Evolutionary conservation across 2,113 vertebrate species (phyloP), one percentile per base, ranked within the genome.

Genomic region (Aegithalos caudatus): DNA sequence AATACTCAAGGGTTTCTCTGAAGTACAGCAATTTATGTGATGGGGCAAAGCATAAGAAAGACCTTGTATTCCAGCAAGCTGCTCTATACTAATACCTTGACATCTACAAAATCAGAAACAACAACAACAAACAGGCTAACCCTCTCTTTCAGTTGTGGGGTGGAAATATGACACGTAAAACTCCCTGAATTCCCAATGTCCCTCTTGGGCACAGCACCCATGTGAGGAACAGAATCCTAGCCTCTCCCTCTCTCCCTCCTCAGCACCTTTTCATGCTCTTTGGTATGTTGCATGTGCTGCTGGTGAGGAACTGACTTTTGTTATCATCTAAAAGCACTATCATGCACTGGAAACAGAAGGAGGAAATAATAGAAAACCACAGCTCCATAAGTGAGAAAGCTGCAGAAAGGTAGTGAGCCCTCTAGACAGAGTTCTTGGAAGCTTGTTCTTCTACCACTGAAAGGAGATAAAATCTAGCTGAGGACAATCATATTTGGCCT

Each of bases 401-500:
- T 90, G 47, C 23, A 92, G 81, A 93, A 91, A 96, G 35, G 71
- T 83, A 74, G 33, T n/a, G 81, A 92, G 56, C 14, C 48, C 64
- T 94, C 51, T 65, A 50, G 12, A 48, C 22, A 7, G 91, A 72
- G 79, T n/a, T 78, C 72, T 93, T 96, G 79, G 79, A 90, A 81
- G 74, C 57, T 58, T 67, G 20, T 67, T 94, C 79, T 87, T 18
- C 74, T 80, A 14, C 60, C 76, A 86, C 79, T 83, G 53, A 82
- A 93, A 57, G 51, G n/a, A 88, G 93, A 96, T 92, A 86, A 84
- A 90, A 92, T 92, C 88, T 95, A 73, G 69, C 60, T 88, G 64
- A 92, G 86, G 85, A 95, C 88, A 95, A 86, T 56, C 57, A 74
- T 81, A 60, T 78, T 83, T 94, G 88, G 60, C 82, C 90, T 93